Percentiles rank a stretch among this genome's conserved stretches.
phyloP scores from a whole-genome alignment of 2,113 vertebrate genomes.

The Emydocephalus ijimae region DNA sequence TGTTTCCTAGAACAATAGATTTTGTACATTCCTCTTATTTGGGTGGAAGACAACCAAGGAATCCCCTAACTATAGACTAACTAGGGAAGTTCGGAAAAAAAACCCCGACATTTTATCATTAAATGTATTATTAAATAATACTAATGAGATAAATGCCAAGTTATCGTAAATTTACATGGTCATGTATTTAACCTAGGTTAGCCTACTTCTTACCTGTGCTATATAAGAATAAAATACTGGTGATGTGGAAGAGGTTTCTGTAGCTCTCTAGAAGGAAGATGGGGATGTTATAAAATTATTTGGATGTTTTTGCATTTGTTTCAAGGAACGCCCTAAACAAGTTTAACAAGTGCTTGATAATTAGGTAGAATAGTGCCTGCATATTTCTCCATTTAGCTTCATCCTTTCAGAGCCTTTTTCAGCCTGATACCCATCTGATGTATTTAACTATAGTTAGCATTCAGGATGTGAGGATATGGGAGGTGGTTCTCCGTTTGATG shows the following conservation, averaged over 20 bases:
- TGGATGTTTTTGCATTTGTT: neutral
- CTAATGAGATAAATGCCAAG: neutral
- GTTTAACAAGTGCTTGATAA: conserved; percentile 2
- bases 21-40: neutral
- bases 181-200: too few relatives aligned
- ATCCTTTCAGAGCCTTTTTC: neutral
- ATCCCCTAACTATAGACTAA: neutral
- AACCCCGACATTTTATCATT: neutral
- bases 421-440: neutral
- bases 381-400: neutral
- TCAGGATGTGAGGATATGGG: neutral
- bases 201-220: neutral
- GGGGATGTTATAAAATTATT: neutral
- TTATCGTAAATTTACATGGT: neutral
- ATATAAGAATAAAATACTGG: neutral
- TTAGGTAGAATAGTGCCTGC: neutral
- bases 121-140: too few relatives aligned
- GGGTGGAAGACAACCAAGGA: neutral
- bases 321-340: conserved; percentile 1
- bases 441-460: neutral
- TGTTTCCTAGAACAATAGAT: neutral
- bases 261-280: neutral
- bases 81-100: neutral
- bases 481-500: neutral
- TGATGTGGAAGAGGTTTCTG: neutral